Conservation (phyloP, 92 coral and sea anemone genomes). For the Umimayanthus kanabou region DNA sequence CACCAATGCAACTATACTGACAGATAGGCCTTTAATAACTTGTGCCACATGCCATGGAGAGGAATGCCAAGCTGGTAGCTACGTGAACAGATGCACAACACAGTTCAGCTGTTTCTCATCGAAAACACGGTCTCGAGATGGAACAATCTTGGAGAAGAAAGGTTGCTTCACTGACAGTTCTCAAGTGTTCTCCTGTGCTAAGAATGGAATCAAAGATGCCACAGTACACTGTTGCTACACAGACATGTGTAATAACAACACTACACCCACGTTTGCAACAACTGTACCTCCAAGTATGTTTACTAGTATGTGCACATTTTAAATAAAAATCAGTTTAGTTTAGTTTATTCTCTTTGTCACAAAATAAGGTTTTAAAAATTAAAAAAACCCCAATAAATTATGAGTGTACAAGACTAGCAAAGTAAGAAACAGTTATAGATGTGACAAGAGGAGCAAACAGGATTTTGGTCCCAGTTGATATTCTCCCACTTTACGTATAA, state of each 20-base stretch:
- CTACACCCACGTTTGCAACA: not conserved
- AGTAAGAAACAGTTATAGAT: too few species aligned
- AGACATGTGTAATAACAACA: conserved; percentile 20
- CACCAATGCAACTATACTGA: not conserved
- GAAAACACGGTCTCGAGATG: not conserved
- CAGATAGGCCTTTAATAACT: not conserved
- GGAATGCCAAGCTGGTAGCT: not conserved
- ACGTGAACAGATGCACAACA: not conserved
- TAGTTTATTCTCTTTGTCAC: too few species aligned
- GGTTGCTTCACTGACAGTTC: not conserved
- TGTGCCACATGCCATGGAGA: not conserved
- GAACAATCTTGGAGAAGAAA: not conserved
- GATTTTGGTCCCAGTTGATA: too few species aligned
- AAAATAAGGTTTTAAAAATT: too few species aligned
- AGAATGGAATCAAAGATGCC: not conserved
- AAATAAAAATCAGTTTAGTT: not conserved
- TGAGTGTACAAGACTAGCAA: too few species aligned
- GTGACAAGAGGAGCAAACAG: too few species aligned
- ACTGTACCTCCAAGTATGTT: conserved; percentile 20
- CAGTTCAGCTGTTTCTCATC: conserved; percentile 27
- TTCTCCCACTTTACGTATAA: too few species aligned
- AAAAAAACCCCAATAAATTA: too few species aligned
- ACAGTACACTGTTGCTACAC: not conserved
- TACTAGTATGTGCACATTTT: not conserved
- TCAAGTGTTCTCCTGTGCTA: not conserved